phyloP scores from a whole-genome alignment of 1,140 invertebrate species.

The Venturia canescens region DNA sequence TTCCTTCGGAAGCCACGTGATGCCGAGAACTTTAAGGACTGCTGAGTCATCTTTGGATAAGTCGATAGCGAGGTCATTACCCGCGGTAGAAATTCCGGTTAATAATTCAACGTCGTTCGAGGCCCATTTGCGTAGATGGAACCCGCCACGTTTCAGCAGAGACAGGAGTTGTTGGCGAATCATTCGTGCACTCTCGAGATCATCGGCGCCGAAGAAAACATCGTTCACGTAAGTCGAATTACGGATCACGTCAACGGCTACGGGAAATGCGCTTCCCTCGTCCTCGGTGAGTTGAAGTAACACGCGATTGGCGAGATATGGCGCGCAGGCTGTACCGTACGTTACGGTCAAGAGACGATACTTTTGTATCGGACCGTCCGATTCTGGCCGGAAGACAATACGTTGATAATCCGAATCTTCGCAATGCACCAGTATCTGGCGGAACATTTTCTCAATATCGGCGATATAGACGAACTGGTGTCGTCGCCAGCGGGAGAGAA shows the following conservation, averaged over 20 bases:
- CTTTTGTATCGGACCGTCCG: background rate
- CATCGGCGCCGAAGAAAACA: constrained; percentile 44
- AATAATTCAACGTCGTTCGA: background rate
- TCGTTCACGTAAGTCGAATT: constrained; percentile 60
- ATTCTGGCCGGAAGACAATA: background rate
- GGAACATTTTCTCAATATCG: constrained; percentile 26
- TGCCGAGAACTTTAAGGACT: constrained; percentile 8
- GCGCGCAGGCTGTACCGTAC: constrained; percentile 58
- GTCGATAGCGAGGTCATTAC: background rate
- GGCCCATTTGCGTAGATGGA: constrained; percentile 57
- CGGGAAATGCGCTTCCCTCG: constrained; percentile 7
- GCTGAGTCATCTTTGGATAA: background rate
- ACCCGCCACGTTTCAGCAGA: constrained; percentile 48
- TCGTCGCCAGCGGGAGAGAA: constrained; percentile 50
- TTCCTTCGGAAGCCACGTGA: background rate
- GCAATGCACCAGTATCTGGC: constrained; percentile 18
- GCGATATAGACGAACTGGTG: background rate
- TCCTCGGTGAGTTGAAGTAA: constrained; percentile 53
- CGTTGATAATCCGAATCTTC: background rate
- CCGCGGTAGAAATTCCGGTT: background rate
- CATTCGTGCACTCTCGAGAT: constrained; percentile 7
- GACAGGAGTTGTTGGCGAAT: constrained; percentile 31
- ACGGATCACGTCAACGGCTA: constrained; percentile 50
- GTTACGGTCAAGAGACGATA: constrained; percentile 59
- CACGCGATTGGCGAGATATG: constrained; percentile 55